Conservation (phyloP, 2,113 vertebrate genomes). For the Leptobrachium ailaonicum region DNA sequence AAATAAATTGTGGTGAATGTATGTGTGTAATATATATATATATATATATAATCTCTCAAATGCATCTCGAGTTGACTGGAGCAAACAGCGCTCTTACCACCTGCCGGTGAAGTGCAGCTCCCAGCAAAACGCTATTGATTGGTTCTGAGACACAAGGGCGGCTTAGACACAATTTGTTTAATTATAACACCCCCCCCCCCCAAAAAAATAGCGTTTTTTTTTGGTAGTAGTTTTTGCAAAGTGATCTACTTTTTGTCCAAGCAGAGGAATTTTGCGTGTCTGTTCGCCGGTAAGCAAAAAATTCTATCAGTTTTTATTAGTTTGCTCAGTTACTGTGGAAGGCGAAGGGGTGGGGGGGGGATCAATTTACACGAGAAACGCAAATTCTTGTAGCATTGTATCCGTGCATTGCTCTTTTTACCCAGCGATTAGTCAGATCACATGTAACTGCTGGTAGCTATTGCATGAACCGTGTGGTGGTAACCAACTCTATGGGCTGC, state of each 20-base stretch:
- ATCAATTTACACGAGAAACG: conserved; percentile 73
- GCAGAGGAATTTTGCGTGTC: conserved; percentile 61
- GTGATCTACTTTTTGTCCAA: conserved; percentile 60
- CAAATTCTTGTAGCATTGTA: conserved; percentile 56
- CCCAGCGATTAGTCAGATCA: too few species aligned
- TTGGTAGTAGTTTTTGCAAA: conserved; percentile 61
- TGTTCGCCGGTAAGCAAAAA: conserved; percentile 66
- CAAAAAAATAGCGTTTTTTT: conserved; percentile 51
- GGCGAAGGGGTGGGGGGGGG: conserved; percentile 45
- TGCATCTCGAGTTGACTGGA: conserved; percentile 56
- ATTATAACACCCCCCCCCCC: conserved; percentile 58
- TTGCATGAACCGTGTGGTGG: too few species aligned
- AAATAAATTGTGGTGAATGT: too few species aligned
- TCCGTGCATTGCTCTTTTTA: neutral
- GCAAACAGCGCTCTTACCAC: conserved; percentile 62
- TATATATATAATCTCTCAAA: conserved; percentile 19
- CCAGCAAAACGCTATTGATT: conserved; percentile 66
- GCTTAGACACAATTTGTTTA: conserved; percentile 68
- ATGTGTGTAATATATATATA: too few species aligned
- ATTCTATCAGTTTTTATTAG: conserved; percentile 67
- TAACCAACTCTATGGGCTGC: too few species aligned
- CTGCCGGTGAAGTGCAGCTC: conserved; percentile 67
- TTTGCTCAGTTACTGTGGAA: conserved; percentile 70
- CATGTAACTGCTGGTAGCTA: too few species aligned
- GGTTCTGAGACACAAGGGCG: conserved; percentile 57